These are phyloP conservation scores for Phoxinus phoxinus DNA, from an alignment of 2,113 vertebrate genomes.

Conservation along the genomic window DNA sequence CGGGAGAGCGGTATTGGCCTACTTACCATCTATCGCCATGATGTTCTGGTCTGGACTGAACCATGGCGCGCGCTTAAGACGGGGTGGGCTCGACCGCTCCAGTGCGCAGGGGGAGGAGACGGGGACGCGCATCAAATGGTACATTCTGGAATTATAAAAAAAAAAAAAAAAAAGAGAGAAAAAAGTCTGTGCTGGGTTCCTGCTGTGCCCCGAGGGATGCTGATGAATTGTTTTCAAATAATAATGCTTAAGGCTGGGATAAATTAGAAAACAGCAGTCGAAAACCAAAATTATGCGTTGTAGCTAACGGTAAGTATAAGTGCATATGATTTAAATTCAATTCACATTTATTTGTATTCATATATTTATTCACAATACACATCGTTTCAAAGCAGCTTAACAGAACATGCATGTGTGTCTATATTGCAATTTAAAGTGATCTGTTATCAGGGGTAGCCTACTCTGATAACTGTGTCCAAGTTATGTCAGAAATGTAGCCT, in stretches of 20 bases:
- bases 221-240: neutral
- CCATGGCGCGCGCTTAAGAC: constrained; percentile 70
- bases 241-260: neutral
- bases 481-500: too few relatives aligned
- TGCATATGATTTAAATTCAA: too few relatives aligned
- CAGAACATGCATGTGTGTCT: too few relatives aligned
- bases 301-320: too few relatives aligned
- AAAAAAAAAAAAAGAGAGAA: too few relatives aligned
- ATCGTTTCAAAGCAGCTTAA: too few relatives aligned
- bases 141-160: constrained; percentile 48
- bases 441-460: too few relatives aligned
- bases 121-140: constrained; percentile 56
- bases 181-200: neutral
- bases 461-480: too few relatives aligned
- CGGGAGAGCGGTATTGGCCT: constrained; percentile 80
- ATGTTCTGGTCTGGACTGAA: constrained; percentile 84
- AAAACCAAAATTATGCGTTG: neutral
- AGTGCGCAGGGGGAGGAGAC: constrained; percentile 8
- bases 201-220: neutral
- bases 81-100: constrained; percentile 58
- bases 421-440: too few relatives aligned
- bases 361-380: too few relatives aligned
- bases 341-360: too few relatives aligned
- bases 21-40: constrained; percentile 95
- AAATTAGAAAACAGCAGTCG: neutral